Base-by-base conservation (phyloP, 2,113 vertebrate species). In the Junco hyemalis region DNA sequence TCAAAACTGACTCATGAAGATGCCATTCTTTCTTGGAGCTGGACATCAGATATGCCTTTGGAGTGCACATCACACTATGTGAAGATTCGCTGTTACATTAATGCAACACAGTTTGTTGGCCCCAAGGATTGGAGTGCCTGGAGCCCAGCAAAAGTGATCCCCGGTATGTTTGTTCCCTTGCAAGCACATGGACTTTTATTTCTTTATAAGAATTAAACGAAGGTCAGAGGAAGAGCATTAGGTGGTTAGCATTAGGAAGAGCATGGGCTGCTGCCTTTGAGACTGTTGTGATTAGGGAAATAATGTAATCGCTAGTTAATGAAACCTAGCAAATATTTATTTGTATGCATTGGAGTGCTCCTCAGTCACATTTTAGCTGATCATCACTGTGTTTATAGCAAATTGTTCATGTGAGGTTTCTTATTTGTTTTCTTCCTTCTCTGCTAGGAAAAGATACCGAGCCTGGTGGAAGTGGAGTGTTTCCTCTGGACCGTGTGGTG, bases 21-120 rank as follows among this genome's bases (percentile, higher is more conserved):
- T 2, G 5, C 40, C 20, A 45, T 96, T 54, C 97, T 95, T 71
- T 96, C 93, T 48, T 98, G 98, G 98, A 97, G 77, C 19, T 98
- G 98, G 98, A 96, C 87, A 45, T 98, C 98, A 26, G 97, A 98
- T 79, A 73, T 98, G 68, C 97, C 98, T 53, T 93, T 98, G 92
- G 96, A 98, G 26, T 98, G 98, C 48, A 93, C 96, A 20, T 87
- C 90, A 0, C 98, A 98, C 40, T 97, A 94, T 24, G 96, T 97
- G 79, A 93, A 86, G 42, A 97, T 98, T 77, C 94, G 97, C 35
- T 95, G 70, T 83, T 97, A 95, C 5, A 28, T 98, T 38, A 96
- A 98, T 14, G 72, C 59, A 42, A 84, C 76, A n/a, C 45, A 68
- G 8, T 98, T 97, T 86, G 50, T 38, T 63, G 98, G 97, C 59